These are phyloP conservation scores for Creontiades dilutus DNA, from an alignment of 2,888 invertebrate genomes.

Conservation along the genomic window DNA sequence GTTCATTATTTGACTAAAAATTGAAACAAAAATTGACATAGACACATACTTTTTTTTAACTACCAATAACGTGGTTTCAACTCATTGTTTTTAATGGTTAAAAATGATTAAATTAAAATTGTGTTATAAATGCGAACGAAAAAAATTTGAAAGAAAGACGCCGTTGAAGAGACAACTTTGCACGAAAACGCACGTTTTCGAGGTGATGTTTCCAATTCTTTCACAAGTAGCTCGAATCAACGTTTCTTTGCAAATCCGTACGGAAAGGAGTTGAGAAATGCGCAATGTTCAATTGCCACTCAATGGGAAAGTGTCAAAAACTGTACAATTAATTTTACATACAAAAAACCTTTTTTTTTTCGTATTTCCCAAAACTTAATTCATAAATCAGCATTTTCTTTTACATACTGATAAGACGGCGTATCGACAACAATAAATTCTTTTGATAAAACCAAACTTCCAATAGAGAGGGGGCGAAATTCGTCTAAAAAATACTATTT, in stretches of 20 bases:
- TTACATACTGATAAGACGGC: background rate
- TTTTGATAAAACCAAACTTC: conserved; percentile 3
- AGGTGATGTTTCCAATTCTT: background rate
- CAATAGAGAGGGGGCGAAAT: background rate
- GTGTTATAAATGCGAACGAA: conserved; percentile 5
- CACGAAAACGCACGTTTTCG: background rate
- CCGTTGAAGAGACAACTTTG: background rate
- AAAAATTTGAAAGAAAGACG: background rate
- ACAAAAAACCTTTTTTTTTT: conserved; percentile 41
- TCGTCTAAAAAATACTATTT: conserved; percentile 26
- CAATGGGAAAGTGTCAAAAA: conserved; percentile 32
- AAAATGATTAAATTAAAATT: conserved; percentile 20
- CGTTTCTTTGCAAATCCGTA: background rate
- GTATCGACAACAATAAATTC: conserved; percentile 29
- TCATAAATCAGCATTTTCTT: conserved; percentile 15
- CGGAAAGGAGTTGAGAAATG: background rate
- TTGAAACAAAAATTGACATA: conserved; percentile 52
- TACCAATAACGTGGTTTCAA: conserved; percentile 31
- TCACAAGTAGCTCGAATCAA: background rate
- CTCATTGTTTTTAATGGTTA: background rate
- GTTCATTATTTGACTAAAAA: background rate
- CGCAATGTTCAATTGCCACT: background rate
- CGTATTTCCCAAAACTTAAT: background rate
- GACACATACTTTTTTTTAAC: conserved; percentile 23
- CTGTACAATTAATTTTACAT: conserved; percentile 42